Conservation (phyloP, 2,113 vertebrate species). For the Fulmarus glacialis region DNA sequence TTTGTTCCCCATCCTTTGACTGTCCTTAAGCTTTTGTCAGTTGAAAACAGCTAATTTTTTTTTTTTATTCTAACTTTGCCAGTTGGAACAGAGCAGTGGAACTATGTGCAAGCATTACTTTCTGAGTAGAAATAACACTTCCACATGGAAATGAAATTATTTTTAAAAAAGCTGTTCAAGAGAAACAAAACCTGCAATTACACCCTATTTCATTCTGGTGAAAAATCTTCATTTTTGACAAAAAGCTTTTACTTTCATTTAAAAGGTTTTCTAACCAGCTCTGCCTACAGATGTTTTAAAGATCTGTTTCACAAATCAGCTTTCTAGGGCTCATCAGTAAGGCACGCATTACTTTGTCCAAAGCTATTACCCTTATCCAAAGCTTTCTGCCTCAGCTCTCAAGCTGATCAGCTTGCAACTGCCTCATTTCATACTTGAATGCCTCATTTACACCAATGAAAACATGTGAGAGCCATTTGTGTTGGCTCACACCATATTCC, state of each 20-base stretch:
- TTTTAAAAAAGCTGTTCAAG: neutral
- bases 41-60: neutral
- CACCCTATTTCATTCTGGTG: neutral
- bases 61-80: neutral
- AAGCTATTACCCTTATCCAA: constrained; percentile 16
- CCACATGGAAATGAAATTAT: constrained; percentile 31
- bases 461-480: constrained; percentile 41
- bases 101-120: neutral
- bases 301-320: constrained; percentile 20
- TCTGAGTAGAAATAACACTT: constrained; percentile 10
- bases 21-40: neutral
- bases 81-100: neutral
- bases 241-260: neutral
- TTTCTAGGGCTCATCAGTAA: neutral
- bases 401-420: constrained; percentile 24
- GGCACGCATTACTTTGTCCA: neutral
- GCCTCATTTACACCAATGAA: constrained; percentile 46
- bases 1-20: constrained; percentile 20
- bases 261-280: neutral
- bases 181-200: neutral
- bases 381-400: constrained; percentile 36
- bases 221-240: neutral
- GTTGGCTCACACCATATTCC: constrained; percentile 23
- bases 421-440: constrained; percentile 39
- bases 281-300: neutral